Evolutionary conservation across 92 coral and sea anemone species (phyloP).

Genomic region (Meandrina meandrites): DNA sequence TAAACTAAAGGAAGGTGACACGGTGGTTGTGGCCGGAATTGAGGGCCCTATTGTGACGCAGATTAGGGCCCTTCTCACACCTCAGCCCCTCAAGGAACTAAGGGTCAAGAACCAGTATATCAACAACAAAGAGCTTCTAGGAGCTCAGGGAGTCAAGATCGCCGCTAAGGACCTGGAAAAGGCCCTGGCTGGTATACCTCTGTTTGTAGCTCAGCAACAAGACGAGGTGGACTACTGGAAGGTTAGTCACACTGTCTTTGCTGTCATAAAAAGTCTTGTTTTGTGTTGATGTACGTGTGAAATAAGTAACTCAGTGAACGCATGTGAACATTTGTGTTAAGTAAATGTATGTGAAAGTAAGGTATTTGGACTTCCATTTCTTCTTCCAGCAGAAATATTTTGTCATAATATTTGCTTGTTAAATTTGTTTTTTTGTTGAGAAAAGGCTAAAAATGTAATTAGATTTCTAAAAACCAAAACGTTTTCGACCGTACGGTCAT

Average conservation of each 20-base stretch:
- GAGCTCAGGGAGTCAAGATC: constrained; percentile 95
- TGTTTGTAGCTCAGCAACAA: constrained; percentile 84
- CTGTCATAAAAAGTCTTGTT: not conserved
- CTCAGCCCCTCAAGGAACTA: constrained; percentile 95
- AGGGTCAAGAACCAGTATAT: constrained; percentile 96
- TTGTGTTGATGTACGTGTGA: not conserved
- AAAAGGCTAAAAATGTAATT: too few species aligned
- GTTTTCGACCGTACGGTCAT: too few species aligned
- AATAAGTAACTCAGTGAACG: not conserved
- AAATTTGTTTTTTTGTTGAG: too few species aligned
- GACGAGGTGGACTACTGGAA: constrained; percentile 90
- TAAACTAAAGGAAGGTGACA: constrained; percentile 88
- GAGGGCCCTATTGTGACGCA: constrained; percentile 99
- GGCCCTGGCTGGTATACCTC: constrained; percentile 96
- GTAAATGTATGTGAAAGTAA: too few species aligned
- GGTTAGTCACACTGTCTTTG: constrained; percentile 47
- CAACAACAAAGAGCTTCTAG: constrained; percentile 83
- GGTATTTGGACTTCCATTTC: too few species aligned
- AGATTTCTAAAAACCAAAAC: too few species aligned
- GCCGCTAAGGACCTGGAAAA: constrained; percentile 96
- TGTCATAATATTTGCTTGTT: too few species aligned
- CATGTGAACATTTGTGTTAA: too few species aligned
- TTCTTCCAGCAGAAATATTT: too few species aligned
- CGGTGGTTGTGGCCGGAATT: constrained; percentile 87
- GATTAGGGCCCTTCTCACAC: constrained; percentile 95